Evolutionary conservation across 2,888 invertebrate genomes (phyloP), one percentile per base, ranked within the genome.

Genomic region (Mayetiola destructor): DNA sequence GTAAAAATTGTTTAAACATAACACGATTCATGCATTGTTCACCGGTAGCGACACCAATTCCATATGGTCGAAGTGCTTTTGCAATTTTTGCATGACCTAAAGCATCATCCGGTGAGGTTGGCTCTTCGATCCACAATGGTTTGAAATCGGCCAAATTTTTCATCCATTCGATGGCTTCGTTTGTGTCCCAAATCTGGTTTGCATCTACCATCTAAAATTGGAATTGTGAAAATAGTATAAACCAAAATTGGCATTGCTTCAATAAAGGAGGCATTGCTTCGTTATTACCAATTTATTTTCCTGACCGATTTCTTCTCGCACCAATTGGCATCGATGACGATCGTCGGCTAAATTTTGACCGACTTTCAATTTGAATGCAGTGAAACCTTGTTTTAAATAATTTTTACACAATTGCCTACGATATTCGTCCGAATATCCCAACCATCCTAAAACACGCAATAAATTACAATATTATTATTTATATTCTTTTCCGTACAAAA

Each of bases 1-100:
- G 85, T 23, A 94, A 70, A 66, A 93, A 84, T 72, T 90, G 93
- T 67, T 93, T 94, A 75, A 94, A 94, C 77, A 93, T 82, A 0
- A 93, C 85, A 57, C 92, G 76, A 75, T 94, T 94, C 30, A 86
- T 85, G 69, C 90, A 91, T 84, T 88, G 87, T 73, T 94, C 93
- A 1, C 93, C 94, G 0, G 89, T 88, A 0, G 93, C 94, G 36
- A 94, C 89, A 3, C 84, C 85, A 60, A 93, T 88, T 9, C 83
- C 84, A 39, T 80, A 75, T 0, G 86, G 84, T 61, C 82, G 74
- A 18, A 84, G 69, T 57, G 84, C 88, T 66, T 83, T 78, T 0
- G 88, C 78, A 61, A 93, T 90, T 55, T 77, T 73, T 0, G 83
- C 83, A 69, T 93, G 92, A 0, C 91, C 93, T n/a, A 90, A 70